phyloP scores from a whole-genome alignment of 1,140 invertebrate species.

The Cherax destructor region DNA sequence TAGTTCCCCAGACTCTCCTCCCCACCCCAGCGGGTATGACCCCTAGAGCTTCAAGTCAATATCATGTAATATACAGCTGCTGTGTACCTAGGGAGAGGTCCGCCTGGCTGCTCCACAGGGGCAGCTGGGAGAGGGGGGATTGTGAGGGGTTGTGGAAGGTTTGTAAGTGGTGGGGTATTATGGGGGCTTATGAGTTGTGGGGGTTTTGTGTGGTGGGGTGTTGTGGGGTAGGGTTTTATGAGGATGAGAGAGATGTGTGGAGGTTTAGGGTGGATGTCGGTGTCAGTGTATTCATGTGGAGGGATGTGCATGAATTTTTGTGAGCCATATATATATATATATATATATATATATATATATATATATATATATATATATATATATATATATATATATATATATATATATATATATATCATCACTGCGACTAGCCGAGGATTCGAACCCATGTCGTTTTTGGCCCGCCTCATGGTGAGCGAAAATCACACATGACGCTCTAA shows the following conservation, averaged over 20 bases:
- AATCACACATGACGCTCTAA: too few species aligned
- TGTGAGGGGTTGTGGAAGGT: too few species aligned
- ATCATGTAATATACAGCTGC: constrained; percentile 54
- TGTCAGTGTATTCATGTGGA: not conserved
- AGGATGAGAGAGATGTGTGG: too few species aligned
- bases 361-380: not conserved
- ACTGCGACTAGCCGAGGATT: too few species aligned
- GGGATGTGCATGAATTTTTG: not conserved
- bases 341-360: not conserved
- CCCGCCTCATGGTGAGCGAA: too few species aligned
- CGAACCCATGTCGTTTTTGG: too few species aligned
- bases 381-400: constrained; percentile 12
- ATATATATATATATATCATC: constrained; percentile 10
- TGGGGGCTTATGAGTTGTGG: too few species aligned
- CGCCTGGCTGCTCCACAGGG: not conserved
- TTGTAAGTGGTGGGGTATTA: too few species aligned
- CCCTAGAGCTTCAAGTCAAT: constrained; percentile 49
- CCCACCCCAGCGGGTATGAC: constrained; percentile 28
- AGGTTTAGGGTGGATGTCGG: not conserved
- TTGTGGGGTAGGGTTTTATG: too few species aligned
- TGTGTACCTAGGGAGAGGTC: constrained; percentile 30
- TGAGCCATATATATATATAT: too few species aligned
- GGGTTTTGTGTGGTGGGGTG: too few species aligned
- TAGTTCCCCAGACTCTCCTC: not conserved
- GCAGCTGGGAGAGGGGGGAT: too few species aligned